Conservation (phyloP, 2,888 invertebrate genomes). For the Antheraea assamensis region DNA sequence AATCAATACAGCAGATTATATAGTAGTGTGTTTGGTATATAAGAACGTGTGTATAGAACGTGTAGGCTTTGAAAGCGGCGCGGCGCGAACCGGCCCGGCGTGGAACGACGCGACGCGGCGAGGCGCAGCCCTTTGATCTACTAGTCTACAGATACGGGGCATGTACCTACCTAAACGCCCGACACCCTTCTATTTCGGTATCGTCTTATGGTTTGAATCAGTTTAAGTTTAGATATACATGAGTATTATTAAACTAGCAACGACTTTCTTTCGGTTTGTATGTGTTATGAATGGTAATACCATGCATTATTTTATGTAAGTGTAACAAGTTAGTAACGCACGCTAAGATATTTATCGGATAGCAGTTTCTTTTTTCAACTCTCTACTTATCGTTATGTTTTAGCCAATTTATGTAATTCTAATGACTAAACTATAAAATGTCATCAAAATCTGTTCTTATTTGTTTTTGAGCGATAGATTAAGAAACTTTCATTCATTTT, state of each 20-base stretch:
- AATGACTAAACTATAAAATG: too few species aligned
- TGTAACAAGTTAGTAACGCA: too few species aligned
- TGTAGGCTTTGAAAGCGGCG: conserved; percentile 64
- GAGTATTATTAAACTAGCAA: background rate
- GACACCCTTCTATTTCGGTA: conserved; percentile 65
- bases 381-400: too few species aligned
- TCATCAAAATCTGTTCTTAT: too few species aligned
- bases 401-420: too few species aligned
- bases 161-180: conserved; percentile 40
- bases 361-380: too few species aligned
- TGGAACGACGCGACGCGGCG: conserved; percentile 48
- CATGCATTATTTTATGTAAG: too few species aligned
- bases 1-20: conserved; percentile 29
- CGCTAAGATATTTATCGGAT: too few species aligned
- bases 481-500: too few species aligned
- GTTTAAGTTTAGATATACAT: conserved; percentile 35
- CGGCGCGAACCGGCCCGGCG: conserved; percentile 45
- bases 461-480: too few species aligned
- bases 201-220: conserved; percentile 56
- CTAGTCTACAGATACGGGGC: conserved; percentile 46
- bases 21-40: conserved; percentile 20
- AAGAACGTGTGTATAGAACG: conserved; percentile 31
- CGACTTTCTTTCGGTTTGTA: too few species aligned
- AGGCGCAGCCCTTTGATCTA: conserved; percentile 64
- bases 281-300: too few species aligned